Evolutionary conservation across 2,888 invertebrate species (phyloP).

Genomic region (Atethmia centrago): DNA sequence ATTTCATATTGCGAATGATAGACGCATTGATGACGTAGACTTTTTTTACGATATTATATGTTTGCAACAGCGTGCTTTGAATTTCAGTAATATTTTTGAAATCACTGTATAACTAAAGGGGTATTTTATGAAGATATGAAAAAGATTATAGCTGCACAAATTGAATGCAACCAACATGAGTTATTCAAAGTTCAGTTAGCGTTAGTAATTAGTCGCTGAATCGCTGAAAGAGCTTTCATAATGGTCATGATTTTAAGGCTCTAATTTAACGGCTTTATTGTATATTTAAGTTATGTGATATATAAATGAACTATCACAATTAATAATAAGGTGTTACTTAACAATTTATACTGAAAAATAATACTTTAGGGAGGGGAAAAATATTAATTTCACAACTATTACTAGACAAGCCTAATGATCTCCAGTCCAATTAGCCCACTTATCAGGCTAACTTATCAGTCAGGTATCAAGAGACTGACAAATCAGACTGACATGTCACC

Average conservation of each 20-base stretch:
- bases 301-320: neutral
- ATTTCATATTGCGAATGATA: conserved; percentile 55
- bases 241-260: neutral
- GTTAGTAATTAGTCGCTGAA: neutral
- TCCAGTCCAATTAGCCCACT: conserved; percentile 7
- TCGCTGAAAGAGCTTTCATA: conserved; percentile 30
- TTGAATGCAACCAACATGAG: neutral
- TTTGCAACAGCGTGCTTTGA: conserved; percentile 15
- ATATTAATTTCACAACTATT: neutral
- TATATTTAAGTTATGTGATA: neutral
- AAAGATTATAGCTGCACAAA: neutral
- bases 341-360: neutral
- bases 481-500: conserved; percentile 12
- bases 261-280: neutral
- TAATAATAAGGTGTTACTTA: too few species aligned
- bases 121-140: conserved; percentile 4
- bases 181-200: neutral
- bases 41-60: conserved; percentile 38
- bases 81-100: conserved; percentile 12
- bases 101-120: neutral
- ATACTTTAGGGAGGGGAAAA: neutral
- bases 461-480: conserved; percentile 11
- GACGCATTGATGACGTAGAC: conserved; percentile 32
- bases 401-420: neutral
- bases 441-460: neutral